Evolutionary conservation across 2,113 vertebrate genomes (phyloP), one percentile per base, ranked within the genome.

Genomic region (Ophthalmotilapia sp.): DNA sequence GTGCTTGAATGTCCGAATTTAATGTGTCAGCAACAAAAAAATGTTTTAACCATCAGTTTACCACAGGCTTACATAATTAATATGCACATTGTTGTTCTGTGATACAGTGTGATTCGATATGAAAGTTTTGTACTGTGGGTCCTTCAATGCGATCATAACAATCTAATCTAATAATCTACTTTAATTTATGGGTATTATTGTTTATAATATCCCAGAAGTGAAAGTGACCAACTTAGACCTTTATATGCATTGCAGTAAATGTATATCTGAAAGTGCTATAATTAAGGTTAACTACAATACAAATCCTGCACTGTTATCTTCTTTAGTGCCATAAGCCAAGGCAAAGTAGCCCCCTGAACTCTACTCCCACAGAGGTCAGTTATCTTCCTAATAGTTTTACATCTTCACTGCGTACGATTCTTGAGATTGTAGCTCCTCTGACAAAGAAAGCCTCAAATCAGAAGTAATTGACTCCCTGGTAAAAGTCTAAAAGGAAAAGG

Each of bases 101-200:
- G 68, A 73, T 1, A 45, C 21, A 21, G 13, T 73, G 38, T 10
- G 68, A 45, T 10, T 26, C 1, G 38, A 42, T 45, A 26, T 23
- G 21, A 8, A 42, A 10, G 40, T 70, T 70, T 9, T 23, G 1
- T 17, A 45, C 68, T 73, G 21, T 45, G 14, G 68, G 6, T 73
- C 65, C 38, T 26, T 15, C 5, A 2, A 26, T 26, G 36, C 2
- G 0, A 68, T 40, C 19, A 42, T 15, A 21, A 9, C 3, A 60
- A 60, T 31, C 26, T 31, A 31, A 31, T 4, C 14, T 60, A 60
- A 60, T 60, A 60, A 10, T 45, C 38, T 17, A 13, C 68, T 45
- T 73, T 9, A 26, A 73, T 45, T 9, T 60, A 60, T 60, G 26
- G 14, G 26, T 33, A 60, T 33, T 33, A 33, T 3, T 60, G 56